Conservation (phyloP, 2,888 invertebrate species). For the Neoitamus cyanurus region DNA sequence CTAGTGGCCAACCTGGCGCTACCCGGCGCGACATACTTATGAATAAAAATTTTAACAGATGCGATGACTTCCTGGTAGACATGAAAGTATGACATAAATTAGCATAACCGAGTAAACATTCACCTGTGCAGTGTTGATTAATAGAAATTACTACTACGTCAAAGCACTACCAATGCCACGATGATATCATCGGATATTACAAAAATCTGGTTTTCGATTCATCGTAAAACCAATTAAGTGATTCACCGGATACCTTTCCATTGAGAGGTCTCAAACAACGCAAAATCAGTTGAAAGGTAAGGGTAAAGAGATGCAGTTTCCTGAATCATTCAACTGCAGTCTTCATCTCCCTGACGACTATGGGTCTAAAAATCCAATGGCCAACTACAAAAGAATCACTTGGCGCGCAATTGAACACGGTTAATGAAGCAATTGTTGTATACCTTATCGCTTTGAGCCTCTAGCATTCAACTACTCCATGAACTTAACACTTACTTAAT, state of each 20-base stretch:
- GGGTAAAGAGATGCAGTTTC: background rate
- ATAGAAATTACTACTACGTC: background rate
- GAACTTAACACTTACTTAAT: background rate
- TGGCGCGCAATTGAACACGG: background rate
- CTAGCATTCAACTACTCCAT: background rate
- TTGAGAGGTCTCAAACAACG: background rate
- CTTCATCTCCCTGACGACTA: background rate
- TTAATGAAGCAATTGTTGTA: background rate
- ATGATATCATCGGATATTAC: background rate
- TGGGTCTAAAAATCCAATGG: background rate
- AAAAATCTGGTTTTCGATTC: background rate
- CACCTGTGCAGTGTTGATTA: background rate
- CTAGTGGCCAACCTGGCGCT: no score
- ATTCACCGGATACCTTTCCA: background rate
- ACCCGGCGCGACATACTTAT: no score
- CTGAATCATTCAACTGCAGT: background rate
- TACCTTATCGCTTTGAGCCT: background rate
- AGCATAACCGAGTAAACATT: background rate
- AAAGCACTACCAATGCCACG: background rate
- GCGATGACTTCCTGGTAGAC: background rate
- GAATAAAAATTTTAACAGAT: no score
- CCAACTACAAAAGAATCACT: background rate
- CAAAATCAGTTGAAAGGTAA: background rate
- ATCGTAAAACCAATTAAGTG: constrained; percentile 1
- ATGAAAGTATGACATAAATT: background rate